A percentile compares a stretch with the other conserved stretches of the same genome.
These are phyloP conservation scores for Anabacerthia variegaticeps DNA, from an alignment of 2,797 vertebrate species.

Conservation along the genomic window DNA sequence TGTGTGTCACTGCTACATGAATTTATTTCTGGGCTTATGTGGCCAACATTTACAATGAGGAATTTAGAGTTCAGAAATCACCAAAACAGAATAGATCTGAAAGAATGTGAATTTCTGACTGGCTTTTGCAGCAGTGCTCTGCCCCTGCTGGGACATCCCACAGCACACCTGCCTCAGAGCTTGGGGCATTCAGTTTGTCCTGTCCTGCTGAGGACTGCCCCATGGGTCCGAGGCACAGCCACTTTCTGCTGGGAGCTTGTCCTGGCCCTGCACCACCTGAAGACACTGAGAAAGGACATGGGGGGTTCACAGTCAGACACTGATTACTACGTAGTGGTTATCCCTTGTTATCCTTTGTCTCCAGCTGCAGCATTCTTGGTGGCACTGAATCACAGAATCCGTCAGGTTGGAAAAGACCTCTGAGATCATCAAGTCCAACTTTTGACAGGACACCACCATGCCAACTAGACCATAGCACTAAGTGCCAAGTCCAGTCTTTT, in stretches of 20 bases:
- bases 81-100: not conserved
- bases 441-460: not conserved
- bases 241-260: not conserved
- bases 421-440: not conserved
- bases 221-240: not conserved
- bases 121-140: not conserved
- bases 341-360: not conserved
- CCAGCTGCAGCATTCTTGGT: not conserved
- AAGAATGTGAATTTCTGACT: not conserved
- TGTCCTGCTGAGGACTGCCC: not conserved
- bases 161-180: not conserved
- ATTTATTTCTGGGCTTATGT: not conserved
- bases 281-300: not conserved
- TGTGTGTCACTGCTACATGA: not conserved
- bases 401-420: not conserved
- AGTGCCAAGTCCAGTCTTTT: not conserved
- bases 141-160: not conserved
- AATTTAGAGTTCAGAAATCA: not conserved
- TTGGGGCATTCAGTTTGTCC: not conserved
- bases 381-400: not conserved
- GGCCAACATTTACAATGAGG: not conserved
- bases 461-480: not conserved
- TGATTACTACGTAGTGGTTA: not conserved
- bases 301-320: not conserved
- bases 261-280: not conserved